Conservation (phyloP, 2,888 invertebrate species). For the Latrodectus hesperus region DNA sequence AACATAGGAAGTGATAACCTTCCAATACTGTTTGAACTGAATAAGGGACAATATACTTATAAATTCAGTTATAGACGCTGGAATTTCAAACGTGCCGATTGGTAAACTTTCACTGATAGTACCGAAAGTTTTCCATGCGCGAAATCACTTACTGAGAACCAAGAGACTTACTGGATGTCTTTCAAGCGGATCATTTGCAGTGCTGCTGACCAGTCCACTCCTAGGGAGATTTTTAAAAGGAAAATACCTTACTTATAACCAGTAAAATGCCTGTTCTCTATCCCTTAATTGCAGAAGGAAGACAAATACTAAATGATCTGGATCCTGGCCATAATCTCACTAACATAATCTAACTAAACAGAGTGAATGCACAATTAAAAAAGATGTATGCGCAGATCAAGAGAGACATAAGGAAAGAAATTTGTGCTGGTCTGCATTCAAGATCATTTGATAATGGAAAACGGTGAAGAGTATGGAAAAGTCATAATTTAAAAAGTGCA, state of each 20-base stretch:
- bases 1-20: slow-evolving; percentile 1
- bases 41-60: neutral
- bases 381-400: neutral
- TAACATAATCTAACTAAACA: slow-evolving; percentile 8
- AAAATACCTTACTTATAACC: slow-evolving; percentile 20
- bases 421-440: slow-evolving; percentile 11
- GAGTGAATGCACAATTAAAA: slow-evolving; percentile 24
- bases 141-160: slow-evolving; percentile 19
- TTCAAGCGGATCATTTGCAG: slow-evolving; percentile 3
- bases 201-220: slow-evolving; percentile 4
- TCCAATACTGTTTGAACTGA: neutral
- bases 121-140: neutral
- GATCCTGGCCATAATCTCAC: neutral
- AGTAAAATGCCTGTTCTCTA: slow-evolving; percentile 4
- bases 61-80: neutral
- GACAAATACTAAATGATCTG: slow-evolving; percentile 2
- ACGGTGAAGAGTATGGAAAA: neutral
- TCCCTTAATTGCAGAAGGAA: slow-evolving; percentile 10
- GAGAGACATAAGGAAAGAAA: neutral
- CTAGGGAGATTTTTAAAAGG: slow-evolving; percentile 1
- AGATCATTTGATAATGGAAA: neutral
- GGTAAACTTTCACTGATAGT: neutral
- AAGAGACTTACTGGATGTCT: neutral
- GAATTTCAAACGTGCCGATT: slow-evolving; percentile 20
- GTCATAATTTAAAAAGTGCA: slow-evolving; percentile 11